These are phyloP conservation scores for Tamandua tetradactyla DNA, from an alignment of 2,797 vertebrate species.

Conservation along the genomic window DNA sequence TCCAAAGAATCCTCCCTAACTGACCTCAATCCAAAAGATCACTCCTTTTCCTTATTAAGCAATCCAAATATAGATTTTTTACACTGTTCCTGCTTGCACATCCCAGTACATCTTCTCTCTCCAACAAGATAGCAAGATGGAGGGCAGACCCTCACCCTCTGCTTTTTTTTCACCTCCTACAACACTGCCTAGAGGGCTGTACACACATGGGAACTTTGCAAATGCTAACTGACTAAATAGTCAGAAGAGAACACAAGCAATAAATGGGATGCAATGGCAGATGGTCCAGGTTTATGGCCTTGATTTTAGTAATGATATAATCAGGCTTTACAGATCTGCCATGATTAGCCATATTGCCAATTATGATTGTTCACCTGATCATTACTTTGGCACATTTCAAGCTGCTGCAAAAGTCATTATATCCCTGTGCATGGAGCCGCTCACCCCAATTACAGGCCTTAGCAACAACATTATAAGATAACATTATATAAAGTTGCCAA, in stretches of 20 bases:
- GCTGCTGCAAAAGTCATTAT: slow-evolving; percentile 75
- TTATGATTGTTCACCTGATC: slow-evolving; percentile 62
- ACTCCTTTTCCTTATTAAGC: background rate
- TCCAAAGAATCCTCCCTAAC: background rate
- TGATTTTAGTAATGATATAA: background rate
- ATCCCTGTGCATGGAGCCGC: slow-evolving; percentile 67
- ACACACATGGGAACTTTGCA: background rate
- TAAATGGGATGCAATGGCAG: background rate
- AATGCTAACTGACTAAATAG: background rate
- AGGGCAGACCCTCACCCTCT: background rate
- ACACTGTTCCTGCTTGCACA: background rate
- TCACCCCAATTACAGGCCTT: slow-evolving; percentile 62
- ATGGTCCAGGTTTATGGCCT: background rate
- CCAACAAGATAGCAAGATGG: background rate
- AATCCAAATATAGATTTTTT: background rate
- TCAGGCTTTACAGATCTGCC: background rate
- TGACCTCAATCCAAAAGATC: background rate
- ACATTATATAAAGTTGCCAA: slow-evolving; percentile 32
- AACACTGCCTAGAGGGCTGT: background rate
- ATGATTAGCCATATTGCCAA: background rate
- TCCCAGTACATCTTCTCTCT: background rate
- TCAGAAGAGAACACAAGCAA: background rate
- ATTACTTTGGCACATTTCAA: slow-evolving; percentile 73
- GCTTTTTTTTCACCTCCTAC: background rate
- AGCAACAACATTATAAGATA: slow-evolving; percentile 68